Percentiles rank a stretch among this genome's conserved stretches.
Evolutionary conservation across 1,140 invertebrate genomes (phyloP).

Genomic region (Saccostrea echinata): DNA sequence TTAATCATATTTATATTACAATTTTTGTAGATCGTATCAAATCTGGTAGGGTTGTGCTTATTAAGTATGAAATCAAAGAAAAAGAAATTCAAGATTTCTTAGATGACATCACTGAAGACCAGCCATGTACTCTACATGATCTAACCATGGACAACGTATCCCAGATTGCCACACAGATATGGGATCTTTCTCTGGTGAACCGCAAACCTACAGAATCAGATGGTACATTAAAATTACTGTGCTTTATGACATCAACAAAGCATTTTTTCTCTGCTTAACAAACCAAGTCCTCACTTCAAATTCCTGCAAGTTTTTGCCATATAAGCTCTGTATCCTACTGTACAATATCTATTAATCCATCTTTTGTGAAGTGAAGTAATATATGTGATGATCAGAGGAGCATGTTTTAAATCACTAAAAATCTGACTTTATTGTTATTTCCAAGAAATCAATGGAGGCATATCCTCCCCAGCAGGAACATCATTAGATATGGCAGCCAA

Average conservation of each 20-base stretch:
- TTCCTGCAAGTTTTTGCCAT: too few species aligned
- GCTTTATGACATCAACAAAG: too few species aligned
- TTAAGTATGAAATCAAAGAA: conserved; percentile 12
- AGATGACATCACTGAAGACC: background rate
- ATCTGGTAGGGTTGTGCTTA: background rate
- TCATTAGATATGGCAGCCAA: background rate
- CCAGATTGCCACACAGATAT: background rate
- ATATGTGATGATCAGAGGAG: too few species aligned
- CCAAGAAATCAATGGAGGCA: background rate
- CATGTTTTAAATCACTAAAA: too few species aligned
- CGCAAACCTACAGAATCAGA: conserved; percentile 11
- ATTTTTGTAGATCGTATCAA: background rate
- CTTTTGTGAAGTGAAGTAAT: too few species aligned
- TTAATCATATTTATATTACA: too few species aligned
- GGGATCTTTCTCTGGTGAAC: background rate
- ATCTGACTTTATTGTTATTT: background rate
- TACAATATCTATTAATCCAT: too few species aligned
- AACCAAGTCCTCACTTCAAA: too few species aligned
- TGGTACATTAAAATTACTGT: background rate
- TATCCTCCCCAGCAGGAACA: background rate
- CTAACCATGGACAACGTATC: background rate
- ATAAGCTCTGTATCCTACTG: too few species aligned
- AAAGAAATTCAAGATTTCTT: background rate
- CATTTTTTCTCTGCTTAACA: too few species aligned
- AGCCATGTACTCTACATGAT: background rate